Evolutionary conservation across 2,113 vertebrate species (phyloP).

Genomic region (Urocolius indicus): DNA sequence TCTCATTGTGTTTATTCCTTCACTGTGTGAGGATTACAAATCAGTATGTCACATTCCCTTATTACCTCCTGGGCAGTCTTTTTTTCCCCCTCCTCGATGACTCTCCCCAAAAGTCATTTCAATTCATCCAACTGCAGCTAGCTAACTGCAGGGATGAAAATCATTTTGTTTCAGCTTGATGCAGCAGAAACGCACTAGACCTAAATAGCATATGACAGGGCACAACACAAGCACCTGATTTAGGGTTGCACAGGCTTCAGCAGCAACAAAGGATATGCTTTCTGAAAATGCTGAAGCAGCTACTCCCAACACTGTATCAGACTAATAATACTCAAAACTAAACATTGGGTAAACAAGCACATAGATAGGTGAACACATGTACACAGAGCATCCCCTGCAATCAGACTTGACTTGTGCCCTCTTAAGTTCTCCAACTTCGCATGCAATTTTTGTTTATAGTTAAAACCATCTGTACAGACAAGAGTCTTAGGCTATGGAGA

Average conservation of each 20-base stretch:
- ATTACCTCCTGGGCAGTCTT: background rate
- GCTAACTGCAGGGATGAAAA: conserved; percentile 54
- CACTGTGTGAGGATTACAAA: background rate
- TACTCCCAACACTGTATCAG: background rate
- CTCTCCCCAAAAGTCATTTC: conserved; percentile 40
- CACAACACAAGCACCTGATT: conserved; percentile 30
- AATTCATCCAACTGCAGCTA: conserved; percentile 34
- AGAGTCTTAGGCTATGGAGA: background rate
- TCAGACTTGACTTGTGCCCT: background rate
- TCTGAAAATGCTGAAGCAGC: background rate
- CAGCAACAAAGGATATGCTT: background rate
- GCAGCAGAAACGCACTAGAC: conserved; percentile 10
- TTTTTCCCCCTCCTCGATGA: background rate
- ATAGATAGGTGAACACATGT: background rate
- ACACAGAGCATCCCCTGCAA: background rate
- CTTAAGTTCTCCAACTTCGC: background rate
- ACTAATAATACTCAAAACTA: background rate
- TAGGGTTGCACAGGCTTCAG: background rate
- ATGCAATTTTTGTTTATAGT: background rate
- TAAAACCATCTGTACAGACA: background rate
- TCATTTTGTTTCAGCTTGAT: conserved; percentile 56
- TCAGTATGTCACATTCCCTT: background rate
- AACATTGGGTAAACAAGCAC: rapidly evolving
- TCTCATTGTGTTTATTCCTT: background rate
- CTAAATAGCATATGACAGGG: conserved; percentile 50